A percentile compares a stretch with the other conserved stretches of the same genome.
Evolutionary conservation across 1,140 invertebrate genomes (phyloP).

Genomic region (Papilio machaon): DNA sequence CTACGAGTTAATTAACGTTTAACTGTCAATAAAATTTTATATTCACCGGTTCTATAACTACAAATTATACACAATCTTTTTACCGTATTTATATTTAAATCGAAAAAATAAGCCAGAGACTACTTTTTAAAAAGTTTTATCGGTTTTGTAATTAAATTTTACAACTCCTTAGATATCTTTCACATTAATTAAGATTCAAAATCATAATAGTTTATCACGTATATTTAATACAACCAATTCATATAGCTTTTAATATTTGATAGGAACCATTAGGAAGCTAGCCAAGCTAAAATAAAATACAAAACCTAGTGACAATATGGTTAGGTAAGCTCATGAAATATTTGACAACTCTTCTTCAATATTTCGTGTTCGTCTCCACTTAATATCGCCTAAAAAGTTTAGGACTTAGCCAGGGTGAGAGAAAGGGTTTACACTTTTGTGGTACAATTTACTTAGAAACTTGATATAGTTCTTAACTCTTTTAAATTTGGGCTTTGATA

Average conservation of each 20-base stretch:
- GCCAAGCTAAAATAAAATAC: not conserved
- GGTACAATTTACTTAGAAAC: no score
- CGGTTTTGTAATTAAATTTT: constrained; percentile 1
- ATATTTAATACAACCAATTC: not conserved
- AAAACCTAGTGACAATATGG: no score
- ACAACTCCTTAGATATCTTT: not conserved
- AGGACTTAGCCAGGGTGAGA: no score
- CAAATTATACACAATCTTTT: not conserved
- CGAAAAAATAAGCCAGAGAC: not conserved
- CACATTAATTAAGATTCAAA: not conserved
- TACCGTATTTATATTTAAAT: not conserved
- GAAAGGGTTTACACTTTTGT: no score
- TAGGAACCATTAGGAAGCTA: not conserved
- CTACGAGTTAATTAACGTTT: not conserved
- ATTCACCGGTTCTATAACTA: constrained; percentile 6
- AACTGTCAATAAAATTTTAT: not conserved
- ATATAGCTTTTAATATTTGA: not conserved
- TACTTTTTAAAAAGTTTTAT: not conserved
- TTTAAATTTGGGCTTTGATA: no score
- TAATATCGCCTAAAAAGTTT: not conserved
- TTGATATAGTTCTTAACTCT: no score
- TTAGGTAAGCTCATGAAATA: no score
- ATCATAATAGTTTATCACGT: not conserved
- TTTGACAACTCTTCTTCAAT: no score
- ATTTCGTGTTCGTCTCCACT: not conserved